Base-by-base conservation (phyloP, 2,113 vertebrate genomes). In the Tenebrosternarchus preto region DNA sequence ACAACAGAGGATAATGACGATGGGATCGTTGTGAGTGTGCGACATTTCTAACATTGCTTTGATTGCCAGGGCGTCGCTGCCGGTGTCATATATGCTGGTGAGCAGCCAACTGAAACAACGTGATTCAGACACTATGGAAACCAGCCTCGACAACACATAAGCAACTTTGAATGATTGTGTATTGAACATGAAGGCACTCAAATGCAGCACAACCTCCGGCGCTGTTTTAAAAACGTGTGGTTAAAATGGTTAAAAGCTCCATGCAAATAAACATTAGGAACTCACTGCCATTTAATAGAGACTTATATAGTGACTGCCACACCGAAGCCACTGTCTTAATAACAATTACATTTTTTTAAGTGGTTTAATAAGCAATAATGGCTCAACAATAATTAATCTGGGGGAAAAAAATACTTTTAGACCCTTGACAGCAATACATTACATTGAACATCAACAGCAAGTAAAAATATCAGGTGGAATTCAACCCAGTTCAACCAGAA, bases 61-160 rank as follows among this genome's bases (percentile, higher is more conserved):
- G n/a, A 24, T 74, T 56, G 66, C 15, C 5, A 80, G 31, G 19
- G 31, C 25, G 61, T 67, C 12, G n/a, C 27, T 66, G 60, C 59
- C 20, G 9, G 27, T 66, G 20, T 74, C 31, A 56, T 53, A 56
- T 53, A 11, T 8, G n/a, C 31, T 39, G 57, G 19, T 4, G 22
- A 55, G 27, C 24, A 31, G 43, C 2, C 12, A 46, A 59, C 22
- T 5, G 31, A 59, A 24, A 80, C 31, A 5, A 60, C 5, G 0
- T 80, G 4, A 7, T 68, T 19, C 29, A 56, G 72, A 67, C 12
- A 7, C 83, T 70, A 84, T 85, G 78, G 79, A 75, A 86, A 89
- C 86, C 39, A 16, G 12, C 20, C 86, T 83, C 87, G 63, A 4
- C 24, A 83, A 90, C 85, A 85, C 67, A 66, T 20, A 50, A 77